Base-by-base conservation (phyloP, 1,140 invertebrate genomes). In the Achroia grisella region DNA sequence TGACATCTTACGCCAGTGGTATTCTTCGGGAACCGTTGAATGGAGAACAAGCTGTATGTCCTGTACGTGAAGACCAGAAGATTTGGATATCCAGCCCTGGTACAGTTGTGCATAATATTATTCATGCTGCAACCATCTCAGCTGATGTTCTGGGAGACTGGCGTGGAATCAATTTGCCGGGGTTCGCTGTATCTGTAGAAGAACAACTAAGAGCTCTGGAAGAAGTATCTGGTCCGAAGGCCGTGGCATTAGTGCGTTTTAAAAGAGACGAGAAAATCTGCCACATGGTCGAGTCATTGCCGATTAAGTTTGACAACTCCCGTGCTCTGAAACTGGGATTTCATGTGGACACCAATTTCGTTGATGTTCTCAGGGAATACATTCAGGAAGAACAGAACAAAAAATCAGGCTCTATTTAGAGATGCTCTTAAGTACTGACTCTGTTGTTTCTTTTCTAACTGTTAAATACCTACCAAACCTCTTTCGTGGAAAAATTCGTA, bases 1-100 rank as follows among this genome's bases (percentile, higher is more conserved):
- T 80, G 11, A 78, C 77, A 14, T 78, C 75, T 10, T 84, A 78
- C 34, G 77, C 63, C 0, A 80, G 75, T 51, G 77, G 71, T 1
- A 59, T 84, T 4, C 43, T 84, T 10, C 62, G 77, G 3, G 80
- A 84, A 35, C 76, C 80, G n/a, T 36, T 84, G 17, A 55, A 62
- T 8, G 71, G 74, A 1, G 36, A 56, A 13, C 17, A 35, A 9
- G 43, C 62, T 10, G 30, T 68, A 10, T 65, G 64, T 12, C 80
- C 80, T 0, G 77, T 81, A 28, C 44, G 49, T 3, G 47, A 33
- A 4, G 58, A 57, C 2, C 59, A 56, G 35, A 40, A 63, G 15
- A 6, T 80, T 10, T 84, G 70, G 76, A 8, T 84, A 31, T 44
- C 69, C 0, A 75, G 75, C 39, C 80, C 80, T 2, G 12, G 44